Conservation (phyloP, 2,888 invertebrate genomes). For the Hirtodrosophila cameraria region DNA sequence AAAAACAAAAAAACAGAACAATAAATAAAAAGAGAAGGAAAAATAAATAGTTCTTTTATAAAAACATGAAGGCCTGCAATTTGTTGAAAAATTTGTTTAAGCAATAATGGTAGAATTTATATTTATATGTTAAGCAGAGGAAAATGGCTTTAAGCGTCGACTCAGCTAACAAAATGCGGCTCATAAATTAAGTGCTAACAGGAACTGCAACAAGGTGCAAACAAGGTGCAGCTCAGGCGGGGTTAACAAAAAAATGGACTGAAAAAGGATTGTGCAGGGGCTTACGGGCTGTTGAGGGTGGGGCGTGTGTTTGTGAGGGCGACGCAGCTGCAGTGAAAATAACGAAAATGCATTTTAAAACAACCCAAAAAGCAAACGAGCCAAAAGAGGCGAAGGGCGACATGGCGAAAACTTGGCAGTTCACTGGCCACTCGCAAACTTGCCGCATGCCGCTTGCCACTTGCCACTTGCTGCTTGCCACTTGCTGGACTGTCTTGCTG, state of each 20-base stretch:
- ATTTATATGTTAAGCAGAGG: constrained; percentile 43
- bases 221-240: constrained; percentile 41
- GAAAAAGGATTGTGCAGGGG: constrained; percentile 39
- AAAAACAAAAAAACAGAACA: too few species aligned
- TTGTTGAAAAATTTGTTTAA: constrained; percentile 30
- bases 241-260: constrained; percentile 1
- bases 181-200: constrained; percentile 78
- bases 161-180: constrained; percentile 72
- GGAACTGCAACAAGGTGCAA: constrained; percentile 66
- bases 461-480: constrained; percentile 24
- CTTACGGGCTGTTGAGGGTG: too few species aligned
- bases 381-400: constrained; percentile 40
- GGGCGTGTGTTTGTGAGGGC: constrained; percentile 16
- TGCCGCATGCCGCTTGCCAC: too few species aligned
- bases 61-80: constrained; percentile 51
- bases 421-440: constrained; percentile 48
- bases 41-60: too few species aligned
- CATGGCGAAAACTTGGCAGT: constrained; percentile 47
- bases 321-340: constrained; percentile 82
- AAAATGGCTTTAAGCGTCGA: constrained; percentile 40
- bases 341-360: constrained; percentile 83
- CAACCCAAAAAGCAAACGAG: constrained; percentile 59
- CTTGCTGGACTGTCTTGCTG: not conserved
- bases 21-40: too few species aligned
- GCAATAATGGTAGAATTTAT: constrained; percentile 39